Base-by-base conservation (phyloP, 2,113 vertebrate genomes). In the Eclectus roratus region DNA sequence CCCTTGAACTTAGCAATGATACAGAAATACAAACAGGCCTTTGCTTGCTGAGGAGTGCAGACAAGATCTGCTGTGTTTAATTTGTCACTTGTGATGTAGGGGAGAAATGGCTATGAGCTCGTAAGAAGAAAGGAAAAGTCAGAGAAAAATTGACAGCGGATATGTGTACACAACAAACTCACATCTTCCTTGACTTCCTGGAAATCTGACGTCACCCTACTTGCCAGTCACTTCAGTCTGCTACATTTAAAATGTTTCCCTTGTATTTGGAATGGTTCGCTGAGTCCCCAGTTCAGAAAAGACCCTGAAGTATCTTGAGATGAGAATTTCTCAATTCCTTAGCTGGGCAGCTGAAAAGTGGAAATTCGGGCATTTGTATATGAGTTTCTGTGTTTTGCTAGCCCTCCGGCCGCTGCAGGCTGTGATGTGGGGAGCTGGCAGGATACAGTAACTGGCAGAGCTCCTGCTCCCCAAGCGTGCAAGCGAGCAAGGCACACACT, bases 351-450 rank as follows among this genome's bases (percentile, higher is more conserved):
- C 76, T 68, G 53, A 55, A 93, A 79, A 7, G 3, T 46, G 64
- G 82, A 76, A 76, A 88, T 60, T 68, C 60, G 81, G 61, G 46
- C 37, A 68, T 61, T 73, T 74, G 39, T 24, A 85, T 77, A 80
- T 50, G 89, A 90, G 15, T 71, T 72, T 58, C 46, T 80, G 77
- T 61, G 71, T 68, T 76, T 65, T 76, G 37, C 80, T 61, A 89
- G 33, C 81, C 35, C 58, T 81, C 61, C 63, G 58, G 50, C 25
- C 56, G 46, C 87, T 60, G 76, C 81, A 90, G 87, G 63, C 81
- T 91, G 53, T 37, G 53, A 88, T 90, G 21, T 50, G 88, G 41
- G 37, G 49, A 91, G 77, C 47, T 95, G 95, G 94, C 91, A 91
- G 28, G 61, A 70, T 84, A 14, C 17, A 66, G 71, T 82, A 83